Evolutionary conservation across 2,888 invertebrate species (phyloP).

Genomic region (Drosophila neutralis): DNA sequence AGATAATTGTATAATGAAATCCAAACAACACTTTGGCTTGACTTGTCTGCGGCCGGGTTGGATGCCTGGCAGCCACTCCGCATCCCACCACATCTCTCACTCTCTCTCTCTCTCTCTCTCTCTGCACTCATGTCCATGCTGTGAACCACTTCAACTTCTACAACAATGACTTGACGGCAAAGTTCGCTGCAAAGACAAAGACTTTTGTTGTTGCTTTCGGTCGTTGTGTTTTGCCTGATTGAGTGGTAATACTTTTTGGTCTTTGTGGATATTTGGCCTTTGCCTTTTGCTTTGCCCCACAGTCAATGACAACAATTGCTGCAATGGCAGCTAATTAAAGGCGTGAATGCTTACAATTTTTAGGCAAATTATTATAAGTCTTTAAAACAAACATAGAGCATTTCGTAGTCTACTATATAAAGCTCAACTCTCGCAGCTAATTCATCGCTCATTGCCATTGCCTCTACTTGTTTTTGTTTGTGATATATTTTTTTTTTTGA

Average conservation of each 20-base stretch:
- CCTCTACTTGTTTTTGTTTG: conserved; percentile 12
- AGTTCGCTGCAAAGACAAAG: conserved; percentile 66
- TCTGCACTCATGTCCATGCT: conserved; percentile 1
- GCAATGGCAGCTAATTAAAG: neutral
- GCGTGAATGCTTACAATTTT: neutral
- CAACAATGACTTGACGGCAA: conserved; percentile 78
- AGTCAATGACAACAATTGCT: conserved; percentile 4
- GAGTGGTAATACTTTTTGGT: conserved; percentile 65
- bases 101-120: neutral
- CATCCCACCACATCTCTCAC: neutral
- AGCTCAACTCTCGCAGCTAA: conserved; percentile 13
- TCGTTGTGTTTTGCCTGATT: conserved; percentile 55
- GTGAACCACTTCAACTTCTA: conserved; percentile 35
- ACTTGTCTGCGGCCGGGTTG: conserved; percentile 43
- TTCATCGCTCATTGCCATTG: conserved; percentile 16
- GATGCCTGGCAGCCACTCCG: conserved; percentile 22
- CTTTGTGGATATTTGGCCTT: conserved; percentile 11
- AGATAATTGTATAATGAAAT: conserved; percentile 83
- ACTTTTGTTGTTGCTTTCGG: conserved; percentile 36
- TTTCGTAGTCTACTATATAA: neutral
- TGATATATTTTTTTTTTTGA: conserved; percentile 4
- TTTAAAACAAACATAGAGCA: conserved; percentile 15
- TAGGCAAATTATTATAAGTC: neutral
- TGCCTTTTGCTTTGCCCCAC: conserved; percentile 6
- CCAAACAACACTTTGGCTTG: conserved; percentile 77